These are phyloP conservation scores for Rhopalosiphum padi DNA, from an alignment of 1,140 invertebrate genomes.

Conservation along the genomic window DNA sequence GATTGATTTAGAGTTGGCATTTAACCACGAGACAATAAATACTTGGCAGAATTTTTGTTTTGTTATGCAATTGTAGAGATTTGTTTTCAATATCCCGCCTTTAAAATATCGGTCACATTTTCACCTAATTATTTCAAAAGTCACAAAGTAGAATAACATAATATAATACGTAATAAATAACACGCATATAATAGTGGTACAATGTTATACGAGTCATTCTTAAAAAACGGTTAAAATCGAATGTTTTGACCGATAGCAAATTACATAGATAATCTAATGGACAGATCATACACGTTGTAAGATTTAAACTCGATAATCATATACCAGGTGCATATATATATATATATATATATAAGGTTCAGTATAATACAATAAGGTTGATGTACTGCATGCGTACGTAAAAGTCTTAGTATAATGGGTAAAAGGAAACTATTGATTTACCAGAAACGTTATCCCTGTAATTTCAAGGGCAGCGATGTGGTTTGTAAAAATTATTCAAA, in stretches of 20 bases:
- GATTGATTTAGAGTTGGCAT: slow-evolving; percentile 25
- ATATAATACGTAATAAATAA: neutral
- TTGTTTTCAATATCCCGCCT: neutral
- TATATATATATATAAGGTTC: neutral
- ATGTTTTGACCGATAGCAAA: neutral
- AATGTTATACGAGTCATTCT: neutral
- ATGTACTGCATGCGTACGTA: neutral
- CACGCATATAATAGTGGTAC: neutral
- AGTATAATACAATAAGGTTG: neutral
- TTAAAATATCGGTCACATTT: neutral
- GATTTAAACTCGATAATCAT: neutral
- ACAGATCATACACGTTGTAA: neutral
- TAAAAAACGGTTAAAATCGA: neutral
- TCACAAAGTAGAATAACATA: neutral
- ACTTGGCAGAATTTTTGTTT: neutral
- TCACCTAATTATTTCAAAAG: neutral
- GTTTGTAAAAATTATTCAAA: slow-evolving; percentile 23
- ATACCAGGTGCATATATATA: neutral
- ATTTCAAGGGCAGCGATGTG: slow-evolving; percentile 8
- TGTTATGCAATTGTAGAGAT: neutral
- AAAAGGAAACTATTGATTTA: slow-evolving; percentile 24
- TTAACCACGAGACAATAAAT: neutral
- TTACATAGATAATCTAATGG: neutral
- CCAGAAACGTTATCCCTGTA: neutral
- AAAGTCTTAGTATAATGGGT: neutral